Conservation (phyloP, 1,140 invertebrate genomes). For the Drosophila orena region DNA sequence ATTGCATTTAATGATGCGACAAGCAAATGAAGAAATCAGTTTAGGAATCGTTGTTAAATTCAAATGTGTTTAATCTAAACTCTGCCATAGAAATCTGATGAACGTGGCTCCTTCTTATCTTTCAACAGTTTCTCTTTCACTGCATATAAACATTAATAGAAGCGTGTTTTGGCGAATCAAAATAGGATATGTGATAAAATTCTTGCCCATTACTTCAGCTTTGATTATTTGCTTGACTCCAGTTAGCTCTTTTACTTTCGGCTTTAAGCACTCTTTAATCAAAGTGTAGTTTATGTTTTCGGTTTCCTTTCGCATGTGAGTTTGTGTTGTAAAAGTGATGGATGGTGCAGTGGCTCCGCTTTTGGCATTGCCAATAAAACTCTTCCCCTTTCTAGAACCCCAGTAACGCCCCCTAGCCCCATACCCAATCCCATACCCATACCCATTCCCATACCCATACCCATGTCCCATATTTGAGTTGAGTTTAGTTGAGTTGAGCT, state of each 20-base stretch:
- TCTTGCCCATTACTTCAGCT: too few species aligned
- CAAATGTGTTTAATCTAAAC: too few species aligned
- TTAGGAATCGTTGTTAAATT: too few species aligned
- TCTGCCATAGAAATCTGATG: too few species aligned
- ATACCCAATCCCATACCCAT: background rate
- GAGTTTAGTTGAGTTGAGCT: slow-evolving; percentile 19
- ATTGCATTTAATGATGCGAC: slow-evolving; percentile 60
- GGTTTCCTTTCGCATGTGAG: too few species aligned
- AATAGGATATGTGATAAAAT: too few species aligned
- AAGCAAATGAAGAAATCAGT: slow-evolving; percentile 31
- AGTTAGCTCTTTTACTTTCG: too few species aligned
- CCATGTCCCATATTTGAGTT: slow-evolving; percentile 38
- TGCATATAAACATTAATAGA: too few species aligned
- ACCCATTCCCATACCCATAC: background rate
- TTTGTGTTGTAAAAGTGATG: background rate
- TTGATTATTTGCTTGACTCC: too few species aligned
- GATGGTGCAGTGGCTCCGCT: background rate
- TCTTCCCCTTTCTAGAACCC: slow-evolving; percentile 4
- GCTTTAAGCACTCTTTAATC: background rate
- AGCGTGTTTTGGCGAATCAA: too few species aligned
- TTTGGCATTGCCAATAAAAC: slow-evolving; percentile 25
- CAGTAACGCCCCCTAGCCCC: slow-evolving; percentile 6
- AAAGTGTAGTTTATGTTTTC: background rate
- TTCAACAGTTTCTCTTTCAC: too few species aligned
- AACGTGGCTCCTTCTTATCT: too few species aligned